Conservation (phyloP, 1,140 invertebrate genomes). For the Zaprionus gabonicus region DNA sequence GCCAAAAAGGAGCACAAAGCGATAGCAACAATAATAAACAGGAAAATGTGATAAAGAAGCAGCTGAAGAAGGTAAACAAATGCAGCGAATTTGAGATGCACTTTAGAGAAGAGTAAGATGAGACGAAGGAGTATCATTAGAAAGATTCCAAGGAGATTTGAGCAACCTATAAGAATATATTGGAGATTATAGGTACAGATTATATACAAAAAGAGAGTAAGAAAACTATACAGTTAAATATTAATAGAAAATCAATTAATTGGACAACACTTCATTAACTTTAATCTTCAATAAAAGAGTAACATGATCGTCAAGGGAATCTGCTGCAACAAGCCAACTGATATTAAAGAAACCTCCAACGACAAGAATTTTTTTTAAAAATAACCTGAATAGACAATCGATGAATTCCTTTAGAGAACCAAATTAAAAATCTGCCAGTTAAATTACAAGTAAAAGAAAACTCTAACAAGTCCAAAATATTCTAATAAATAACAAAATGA, state of each 20-base stretch:
- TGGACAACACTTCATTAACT: not conserved
- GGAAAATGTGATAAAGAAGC: constrained; percentile 10
- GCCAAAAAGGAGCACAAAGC: constrained; percentile 49
- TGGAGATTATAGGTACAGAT: not conserved
- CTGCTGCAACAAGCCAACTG: too few species aligned
- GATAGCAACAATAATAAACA: constrained; percentile 58
- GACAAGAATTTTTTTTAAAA: too few species aligned
- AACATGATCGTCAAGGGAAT: not conserved
- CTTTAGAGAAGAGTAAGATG: constrained; percentile 1
- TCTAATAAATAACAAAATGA: too few species aligned
- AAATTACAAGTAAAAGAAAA: not conserved
- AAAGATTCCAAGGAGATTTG: not conserved
- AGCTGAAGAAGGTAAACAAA: not conserved
- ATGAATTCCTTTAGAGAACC: too few species aligned
- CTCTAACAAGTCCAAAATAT: too few species aligned
- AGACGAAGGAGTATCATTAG: not conserved
- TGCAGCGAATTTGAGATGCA: constrained; percentile 49
- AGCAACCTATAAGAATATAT: not conserved
- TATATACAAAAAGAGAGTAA: too few species aligned
- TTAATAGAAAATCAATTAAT: not conserved
- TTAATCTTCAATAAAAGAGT: rapidly evolving
- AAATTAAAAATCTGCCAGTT: too few species aligned
- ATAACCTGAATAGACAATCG: too few species aligned
- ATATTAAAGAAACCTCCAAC: too few species aligned
- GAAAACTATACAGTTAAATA: too few species aligned